phyloP scores from a whole-genome alignment of 2,113 vertebrate genomes.

The Psittacara wagleri region DNA sequence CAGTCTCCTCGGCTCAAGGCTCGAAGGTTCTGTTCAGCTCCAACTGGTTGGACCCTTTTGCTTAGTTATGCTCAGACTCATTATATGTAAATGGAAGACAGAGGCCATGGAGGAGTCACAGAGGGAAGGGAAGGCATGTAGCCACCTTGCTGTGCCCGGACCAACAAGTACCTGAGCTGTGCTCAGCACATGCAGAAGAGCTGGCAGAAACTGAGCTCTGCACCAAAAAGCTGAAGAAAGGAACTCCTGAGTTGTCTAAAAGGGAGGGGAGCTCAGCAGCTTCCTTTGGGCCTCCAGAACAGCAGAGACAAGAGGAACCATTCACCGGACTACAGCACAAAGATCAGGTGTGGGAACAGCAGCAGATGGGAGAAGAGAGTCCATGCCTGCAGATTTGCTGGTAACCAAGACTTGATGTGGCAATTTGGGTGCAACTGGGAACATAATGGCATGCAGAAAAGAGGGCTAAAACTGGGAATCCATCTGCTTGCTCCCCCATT shows the following conservation, averaged over 20 bases:
- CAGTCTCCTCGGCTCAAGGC: background rate
- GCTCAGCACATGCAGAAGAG: background rate
- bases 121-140: background rate
- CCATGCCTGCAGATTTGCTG: background rate
- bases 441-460: background rate
- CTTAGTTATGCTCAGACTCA: background rate
- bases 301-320: background rate
- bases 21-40: background rate
- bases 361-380: background rate
- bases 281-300: background rate
- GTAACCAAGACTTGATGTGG: background rate
- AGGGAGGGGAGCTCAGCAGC: background rate
- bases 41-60: background rate
- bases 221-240: background rate
- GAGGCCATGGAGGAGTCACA: background rate
- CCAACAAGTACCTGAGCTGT: fast-evolving
- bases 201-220: background rate
- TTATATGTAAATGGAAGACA: background rate
- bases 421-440: background rate
- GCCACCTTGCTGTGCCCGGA: background rate
- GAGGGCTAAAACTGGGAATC: background rate
- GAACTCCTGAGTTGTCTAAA: background rate
- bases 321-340: background rate
- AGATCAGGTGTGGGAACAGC: background rate
- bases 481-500: background rate